A percentile compares a stretch with the other conserved stretches of the same genome.
Conservation (phyloP, 2,888 invertebrate genomes). For the Ochropleura leucogaster region DNA sequence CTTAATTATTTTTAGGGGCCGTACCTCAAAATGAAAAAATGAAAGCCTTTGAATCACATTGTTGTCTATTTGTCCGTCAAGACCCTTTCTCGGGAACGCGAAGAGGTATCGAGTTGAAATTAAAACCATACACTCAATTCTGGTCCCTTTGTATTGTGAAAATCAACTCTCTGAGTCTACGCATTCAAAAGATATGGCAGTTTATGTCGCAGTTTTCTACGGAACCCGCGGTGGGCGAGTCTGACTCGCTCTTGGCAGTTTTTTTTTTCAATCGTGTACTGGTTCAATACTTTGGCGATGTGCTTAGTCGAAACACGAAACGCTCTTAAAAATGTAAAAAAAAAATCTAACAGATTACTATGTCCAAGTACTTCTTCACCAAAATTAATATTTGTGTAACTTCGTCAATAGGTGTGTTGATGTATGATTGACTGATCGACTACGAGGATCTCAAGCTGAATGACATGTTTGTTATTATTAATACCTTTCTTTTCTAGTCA, state of each 20-base stretch:
- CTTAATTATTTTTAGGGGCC: conserved; percentile 61
- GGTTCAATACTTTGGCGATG: conserved; percentile 71
- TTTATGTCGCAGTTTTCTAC: too few relatives aligned
- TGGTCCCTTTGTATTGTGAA: too few relatives aligned
- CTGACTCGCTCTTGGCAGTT: too few relatives aligned
- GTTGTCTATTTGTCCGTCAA: too few relatives aligned
- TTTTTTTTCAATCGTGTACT: conserved; percentile 59
- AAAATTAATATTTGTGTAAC: conserved; percentile 68
- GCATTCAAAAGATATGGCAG: too few relatives aligned
- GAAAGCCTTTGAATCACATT: too few relatives aligned
- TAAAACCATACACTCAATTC: too few relatives aligned
- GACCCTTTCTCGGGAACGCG: too few relatives aligned
- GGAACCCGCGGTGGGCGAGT: too few relatives aligned
- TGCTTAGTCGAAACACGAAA: conserved; percentile 67
- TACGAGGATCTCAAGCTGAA: conserved; percentile 80
- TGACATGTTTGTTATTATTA: conserved; percentile 72
- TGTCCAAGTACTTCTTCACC: conserved; percentile 69
- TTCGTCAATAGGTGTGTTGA: conserved; percentile 67
- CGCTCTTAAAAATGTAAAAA: conserved; percentile 58
- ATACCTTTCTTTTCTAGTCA: conserved; percentile 86
- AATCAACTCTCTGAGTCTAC: too few relatives aligned
- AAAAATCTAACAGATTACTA: conserved; percentile 67
- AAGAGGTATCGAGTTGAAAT: too few relatives aligned
- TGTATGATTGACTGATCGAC: conserved; percentile 68
- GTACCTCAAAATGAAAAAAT: too few relatives aligned